Base-by-base conservation (phyloP, 2,888 invertebrate genomes). In the Dorcus hopei region DNA sequence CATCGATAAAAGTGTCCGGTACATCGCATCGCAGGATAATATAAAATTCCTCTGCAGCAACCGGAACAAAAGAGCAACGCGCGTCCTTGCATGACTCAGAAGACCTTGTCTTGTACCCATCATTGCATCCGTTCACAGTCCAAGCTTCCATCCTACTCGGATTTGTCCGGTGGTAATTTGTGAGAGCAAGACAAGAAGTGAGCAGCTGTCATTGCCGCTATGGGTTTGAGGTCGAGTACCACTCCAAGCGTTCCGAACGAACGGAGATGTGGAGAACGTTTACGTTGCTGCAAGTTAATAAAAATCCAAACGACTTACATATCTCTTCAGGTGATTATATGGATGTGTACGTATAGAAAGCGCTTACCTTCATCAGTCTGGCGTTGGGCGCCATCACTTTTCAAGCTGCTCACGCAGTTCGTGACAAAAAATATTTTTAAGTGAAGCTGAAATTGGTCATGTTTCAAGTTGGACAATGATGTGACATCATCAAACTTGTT, bases 81-180 rank as follows among this genome's bases (percentile, higher is more conserved):
- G 72, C 74, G 75, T 73, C 75, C 75, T 75, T 75, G 74, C 73
- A 71, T 74, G 72, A 73, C 71, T 73, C 73, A 72, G 70, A 71
- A 72, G 74, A 69, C 75, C 75, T 75, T 75, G 75, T 71, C 69
- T 45, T 45, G 45, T 45, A 45, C 23, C 45, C 45, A 45, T 45
- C 45, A 45, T 45, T 9, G 14, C 45, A 23, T 19, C 23, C 23
- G 45, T 9, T 45, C 45, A 45, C 45, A 23, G 9, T 19, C 6
- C 19, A 7, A 16, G 16, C 19, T 41, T 16, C 19, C 45, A 19
- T 45, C 45, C 23, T 23, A 9, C 45, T 45, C 14, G 26, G 26
- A 33, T 33, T 33, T 33, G 26, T 1, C 26, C 7, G 26, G 7
- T 33, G 26, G 26, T 33, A 33, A 33, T 33, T 33, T 8, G 14